Evolutionary conservation across 2,797 vertebrate genomes (phyloP).

Genomic region (Perodicticus potto): DNA sequence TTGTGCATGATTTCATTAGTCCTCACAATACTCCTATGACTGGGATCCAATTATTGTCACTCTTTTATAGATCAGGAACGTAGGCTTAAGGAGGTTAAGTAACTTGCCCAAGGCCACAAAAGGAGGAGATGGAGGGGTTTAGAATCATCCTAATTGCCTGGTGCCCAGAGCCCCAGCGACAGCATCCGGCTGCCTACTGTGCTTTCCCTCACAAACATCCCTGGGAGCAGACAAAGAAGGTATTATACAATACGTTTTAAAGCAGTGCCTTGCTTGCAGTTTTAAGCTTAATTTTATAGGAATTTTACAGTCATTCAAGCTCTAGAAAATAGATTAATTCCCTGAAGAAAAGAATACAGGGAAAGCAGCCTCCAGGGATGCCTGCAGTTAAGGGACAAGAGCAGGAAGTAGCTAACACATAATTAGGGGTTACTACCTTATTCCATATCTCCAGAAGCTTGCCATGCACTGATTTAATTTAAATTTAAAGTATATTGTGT

Average conservation of each 20-base stretch:
- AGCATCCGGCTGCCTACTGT: conserved; percentile 3
- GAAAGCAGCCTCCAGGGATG: conserved; percentile 31
- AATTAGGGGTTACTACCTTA: conserved; percentile 43
- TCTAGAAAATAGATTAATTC: conserved; percentile 65
- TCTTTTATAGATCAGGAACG: conserved; percentile 29
- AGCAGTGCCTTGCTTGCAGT: conserved; percentile 49
- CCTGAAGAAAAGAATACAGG: conserved; percentile 29
- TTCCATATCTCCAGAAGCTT: background rate
- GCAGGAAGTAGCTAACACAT: background rate
- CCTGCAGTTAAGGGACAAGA: background rate
- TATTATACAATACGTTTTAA: conserved; percentile 60
- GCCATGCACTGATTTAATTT: conserved; percentile 24
- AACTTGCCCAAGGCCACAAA: conserved; percentile 52
- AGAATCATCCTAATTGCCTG: conserved; percentile 26
- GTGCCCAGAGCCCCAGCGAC: background rate
- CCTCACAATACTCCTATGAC: background rate
- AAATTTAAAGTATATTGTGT: conserved; percentile 12
- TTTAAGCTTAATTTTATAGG: conserved; percentile 69
- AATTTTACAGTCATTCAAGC: conserved; percentile 62
- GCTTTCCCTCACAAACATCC: background rate
- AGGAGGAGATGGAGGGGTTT: background rate
- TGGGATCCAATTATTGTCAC: background rate
- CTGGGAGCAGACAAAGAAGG: conserved; percentile 61
- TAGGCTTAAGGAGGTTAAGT: conserved; percentile 40
- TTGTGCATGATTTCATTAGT: conserved; percentile 33